Conservation (phyloP, 2,797 vertebrate genomes). For the Hafferia zeledoni region DNA sequence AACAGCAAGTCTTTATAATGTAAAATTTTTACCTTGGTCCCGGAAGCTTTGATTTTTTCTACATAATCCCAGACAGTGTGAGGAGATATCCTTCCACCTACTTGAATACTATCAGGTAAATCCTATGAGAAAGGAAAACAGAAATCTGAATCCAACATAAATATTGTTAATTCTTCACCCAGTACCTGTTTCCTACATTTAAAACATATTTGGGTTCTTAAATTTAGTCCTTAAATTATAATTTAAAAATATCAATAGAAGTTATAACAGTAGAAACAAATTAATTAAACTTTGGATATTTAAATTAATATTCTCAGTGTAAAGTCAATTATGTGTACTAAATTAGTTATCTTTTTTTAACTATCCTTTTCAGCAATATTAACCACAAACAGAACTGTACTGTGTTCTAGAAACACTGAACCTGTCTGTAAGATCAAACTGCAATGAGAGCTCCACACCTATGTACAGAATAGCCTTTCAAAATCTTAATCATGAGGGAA, state of each 20-base stretch:
- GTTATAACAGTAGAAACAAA: background rate
- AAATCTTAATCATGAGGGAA: background rate
- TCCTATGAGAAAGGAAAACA: constrained; percentile 78
- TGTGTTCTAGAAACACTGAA: background rate
- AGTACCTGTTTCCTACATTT: background rate
- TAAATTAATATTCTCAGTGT: background rate
- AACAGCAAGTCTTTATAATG: background rate
- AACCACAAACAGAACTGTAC: background rate
- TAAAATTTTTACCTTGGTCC: constrained; percentile 89
- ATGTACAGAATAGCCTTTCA: background rate
- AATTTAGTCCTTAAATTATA: background rate
- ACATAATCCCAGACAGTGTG: constrained; percentile 99
- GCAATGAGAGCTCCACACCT: background rate
- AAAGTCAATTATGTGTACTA: background rate
- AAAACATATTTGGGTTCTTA: background rate
- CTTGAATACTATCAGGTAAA: constrained; percentile 94
- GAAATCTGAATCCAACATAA: background rate
- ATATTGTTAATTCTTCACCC: background rate
- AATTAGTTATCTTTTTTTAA: background rate
- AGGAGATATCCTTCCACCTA: constrained; percentile 96
- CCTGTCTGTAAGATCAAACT: background rate
- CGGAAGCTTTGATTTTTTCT: constrained; percentile 97
- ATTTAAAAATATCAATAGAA: background rate
- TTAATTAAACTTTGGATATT: background rate
- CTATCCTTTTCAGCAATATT: background rate